phyloP scores from a whole-genome alignment of 1,140 invertebrate genomes.

The Megalopta genalis region DNA sequence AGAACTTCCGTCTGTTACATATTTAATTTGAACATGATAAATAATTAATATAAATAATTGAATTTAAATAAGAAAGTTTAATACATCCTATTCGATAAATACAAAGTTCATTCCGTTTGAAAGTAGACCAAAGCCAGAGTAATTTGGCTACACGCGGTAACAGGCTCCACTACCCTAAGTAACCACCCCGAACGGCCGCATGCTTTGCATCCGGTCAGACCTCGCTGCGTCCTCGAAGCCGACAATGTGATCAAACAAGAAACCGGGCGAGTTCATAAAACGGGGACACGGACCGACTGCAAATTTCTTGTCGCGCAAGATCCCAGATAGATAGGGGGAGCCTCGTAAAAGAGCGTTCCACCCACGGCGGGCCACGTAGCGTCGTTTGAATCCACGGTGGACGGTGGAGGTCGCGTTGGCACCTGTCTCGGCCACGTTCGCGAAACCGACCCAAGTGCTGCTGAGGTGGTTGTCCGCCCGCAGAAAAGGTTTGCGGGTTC shows the following conservation, averaged over 20 bases:
- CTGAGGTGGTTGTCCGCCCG: not conserved
- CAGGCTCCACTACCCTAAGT: too few relatives aligned
- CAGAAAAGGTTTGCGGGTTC: not conserved
- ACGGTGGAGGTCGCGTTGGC: not conserved
- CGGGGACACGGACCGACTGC: not conserved
- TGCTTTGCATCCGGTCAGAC: too few relatives aligned
- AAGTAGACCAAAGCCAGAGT: too few relatives aligned
- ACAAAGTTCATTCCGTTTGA: too few relatives aligned
- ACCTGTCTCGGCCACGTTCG: constrained; percentile 8
- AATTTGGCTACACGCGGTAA: too few relatives aligned
- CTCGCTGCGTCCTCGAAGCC: not conserved
- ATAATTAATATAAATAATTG: too few relatives aligned
- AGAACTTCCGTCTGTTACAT: too few relatives aligned
- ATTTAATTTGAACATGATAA: too few relatives aligned
- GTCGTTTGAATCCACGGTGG: constrained; percentile 5
- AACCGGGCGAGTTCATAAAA: not conserved
- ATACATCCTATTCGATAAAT: too few relatives aligned
- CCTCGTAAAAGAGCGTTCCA: not conserved
- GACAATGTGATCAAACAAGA: not conserved
- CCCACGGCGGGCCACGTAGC: not conserved
- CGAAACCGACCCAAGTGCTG: constrained; percentile 17
- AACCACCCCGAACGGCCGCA: too few relatives aligned
- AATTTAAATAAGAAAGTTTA: too few relatives aligned
- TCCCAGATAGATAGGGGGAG: not conserved
- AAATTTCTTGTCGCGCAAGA: not conserved